phyloP scores from a whole-genome alignment of 2,113 vertebrate species.

The Neolamprologus kungweensis region DNA sequence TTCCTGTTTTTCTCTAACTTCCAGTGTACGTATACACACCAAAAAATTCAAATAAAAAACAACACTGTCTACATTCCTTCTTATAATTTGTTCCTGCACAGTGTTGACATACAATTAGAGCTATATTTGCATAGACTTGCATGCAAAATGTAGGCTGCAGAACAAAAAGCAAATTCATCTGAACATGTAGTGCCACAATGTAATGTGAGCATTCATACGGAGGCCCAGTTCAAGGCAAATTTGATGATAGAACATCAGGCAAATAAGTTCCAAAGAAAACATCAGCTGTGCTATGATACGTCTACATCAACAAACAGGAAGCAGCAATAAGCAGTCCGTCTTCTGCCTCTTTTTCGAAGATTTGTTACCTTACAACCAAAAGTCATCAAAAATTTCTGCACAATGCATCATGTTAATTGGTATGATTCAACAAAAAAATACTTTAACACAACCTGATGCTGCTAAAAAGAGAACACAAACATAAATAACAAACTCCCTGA shows the following conservation, averaged over 20 bases:
- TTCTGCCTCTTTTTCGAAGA: background rate
- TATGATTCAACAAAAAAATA: background rate
- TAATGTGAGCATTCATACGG: background rate
- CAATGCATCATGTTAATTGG: background rate
- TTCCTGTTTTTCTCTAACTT: background rate
- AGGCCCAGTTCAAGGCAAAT: background rate
- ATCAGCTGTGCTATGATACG: background rate
- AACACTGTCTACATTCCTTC: background rate
- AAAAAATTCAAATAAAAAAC: background rate
- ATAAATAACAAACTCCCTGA: background rate
- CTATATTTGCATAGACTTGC: background rate
- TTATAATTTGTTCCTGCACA: background rate
- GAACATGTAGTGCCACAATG: background rate
- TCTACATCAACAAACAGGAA: background rate
- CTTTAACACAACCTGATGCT: background rate
- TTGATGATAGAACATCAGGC: slow-evolving; percentile 1
- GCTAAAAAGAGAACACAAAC: background rate
- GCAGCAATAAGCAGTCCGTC: background rate
- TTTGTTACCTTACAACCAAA: no score
- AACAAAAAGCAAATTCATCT: background rate
- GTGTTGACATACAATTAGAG: background rate
- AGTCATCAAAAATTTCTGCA: background rate
- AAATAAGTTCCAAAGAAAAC: slow-evolving; percentile 4
- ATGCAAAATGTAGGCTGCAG: background rate
- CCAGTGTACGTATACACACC: background rate